These are phyloP conservation scores for Phytoseiulus persimilis DNA, from an alignment of 2,888 invertebrate species.

Conservation along the genomic window DNA sequence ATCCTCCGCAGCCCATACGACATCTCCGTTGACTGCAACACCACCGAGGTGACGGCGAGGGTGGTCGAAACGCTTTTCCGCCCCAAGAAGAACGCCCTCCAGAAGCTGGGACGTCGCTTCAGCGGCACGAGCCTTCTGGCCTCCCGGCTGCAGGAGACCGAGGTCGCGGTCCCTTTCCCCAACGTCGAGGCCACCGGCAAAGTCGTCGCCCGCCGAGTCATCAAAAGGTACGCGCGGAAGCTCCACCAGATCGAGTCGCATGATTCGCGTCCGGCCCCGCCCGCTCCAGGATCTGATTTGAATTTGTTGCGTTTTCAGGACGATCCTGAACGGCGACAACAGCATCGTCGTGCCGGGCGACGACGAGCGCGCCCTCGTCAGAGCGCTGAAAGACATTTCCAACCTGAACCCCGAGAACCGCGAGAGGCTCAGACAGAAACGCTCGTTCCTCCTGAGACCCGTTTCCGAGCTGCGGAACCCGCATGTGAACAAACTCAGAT, in stretches of 20 bases:
- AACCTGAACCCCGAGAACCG: constrained; percentile 30
- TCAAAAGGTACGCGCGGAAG: neutral
- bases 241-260: no score
- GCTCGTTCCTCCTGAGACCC: constrained; percentile 1
- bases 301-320: no score
- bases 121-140: constrained; percentile 25
- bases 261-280: no score
- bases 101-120: constrained; percentile 16
- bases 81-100: constrained; percentile 17
- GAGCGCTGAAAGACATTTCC: constrained; percentile 25
- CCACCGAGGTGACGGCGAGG: constrained; percentile 22
- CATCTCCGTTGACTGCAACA: constrained; percentile 44
- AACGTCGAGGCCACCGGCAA: constrained; percentile 23
- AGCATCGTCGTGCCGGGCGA: constrained; percentile 22
- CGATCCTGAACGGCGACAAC: neutral
- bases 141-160: neutral
- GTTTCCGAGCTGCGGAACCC: constrained; percentile 23
- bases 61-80: constrained; percentile 28
- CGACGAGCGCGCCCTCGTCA: constrained; percentile 19
- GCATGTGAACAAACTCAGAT: constrained; percentile 9
- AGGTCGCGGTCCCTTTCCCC: constrained; percentile 7
- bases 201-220: constrained; percentile 16
- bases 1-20: constrained; percentile 46
- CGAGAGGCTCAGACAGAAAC: constrained; percentile 12
- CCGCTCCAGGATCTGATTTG: no score